These are phyloP conservation scores for Porites australiensis DNA, from an alignment of 64 coral and sea anemone species.

Conservation along the genomic window DNA sequence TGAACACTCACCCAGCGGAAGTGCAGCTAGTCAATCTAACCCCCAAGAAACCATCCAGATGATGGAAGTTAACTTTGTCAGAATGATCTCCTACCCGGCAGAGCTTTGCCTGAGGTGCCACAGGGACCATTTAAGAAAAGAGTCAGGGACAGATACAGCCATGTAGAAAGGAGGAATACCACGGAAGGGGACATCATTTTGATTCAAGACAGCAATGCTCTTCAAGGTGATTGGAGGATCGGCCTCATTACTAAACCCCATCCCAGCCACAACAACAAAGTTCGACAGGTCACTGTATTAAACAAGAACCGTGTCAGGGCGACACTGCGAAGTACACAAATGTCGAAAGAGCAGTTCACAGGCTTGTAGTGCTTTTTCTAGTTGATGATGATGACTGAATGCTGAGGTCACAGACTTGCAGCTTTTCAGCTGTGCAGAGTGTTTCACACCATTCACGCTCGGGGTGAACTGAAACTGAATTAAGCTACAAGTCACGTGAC, in stretches of 20 bases:
- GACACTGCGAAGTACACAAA: neutral
- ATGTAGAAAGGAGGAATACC: slow-evolving; percentile 10
- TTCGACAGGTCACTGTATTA: neutral
- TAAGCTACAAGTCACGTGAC: no score
- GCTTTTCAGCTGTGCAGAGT: neutral
- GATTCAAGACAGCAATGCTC: slow-evolving; percentile 42
- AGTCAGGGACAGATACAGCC: slow-evolving; percentile 17
- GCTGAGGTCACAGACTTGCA: neutral
- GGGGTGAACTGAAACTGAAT: no score
- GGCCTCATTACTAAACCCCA: neutral
- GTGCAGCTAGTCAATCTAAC: slow-evolving; percentile 47
- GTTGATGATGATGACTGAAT: neutral
- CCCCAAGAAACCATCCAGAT: slow-evolving; percentile 18
- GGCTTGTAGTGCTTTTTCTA: neutral
- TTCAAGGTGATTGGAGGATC: slow-evolving; percentile 38
- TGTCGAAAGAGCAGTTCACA: slow-evolving; percentile 7
- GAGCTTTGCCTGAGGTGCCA: slow-evolving; percentile 49
- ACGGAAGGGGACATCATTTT: slow-evolving; percentile 48
- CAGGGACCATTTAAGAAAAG: slow-evolving; percentile 53
- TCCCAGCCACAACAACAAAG: neutral
- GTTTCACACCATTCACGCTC: no score
- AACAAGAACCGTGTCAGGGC: neutral
- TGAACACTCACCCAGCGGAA: slow-evolving; percentile 9
- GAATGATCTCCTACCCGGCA: slow-evolving; percentile 54
- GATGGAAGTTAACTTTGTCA: slow-evolving; percentile 59